Conservation (phyloP, 2,888 invertebrate species). For the Sussaba pulchella region DNA sequence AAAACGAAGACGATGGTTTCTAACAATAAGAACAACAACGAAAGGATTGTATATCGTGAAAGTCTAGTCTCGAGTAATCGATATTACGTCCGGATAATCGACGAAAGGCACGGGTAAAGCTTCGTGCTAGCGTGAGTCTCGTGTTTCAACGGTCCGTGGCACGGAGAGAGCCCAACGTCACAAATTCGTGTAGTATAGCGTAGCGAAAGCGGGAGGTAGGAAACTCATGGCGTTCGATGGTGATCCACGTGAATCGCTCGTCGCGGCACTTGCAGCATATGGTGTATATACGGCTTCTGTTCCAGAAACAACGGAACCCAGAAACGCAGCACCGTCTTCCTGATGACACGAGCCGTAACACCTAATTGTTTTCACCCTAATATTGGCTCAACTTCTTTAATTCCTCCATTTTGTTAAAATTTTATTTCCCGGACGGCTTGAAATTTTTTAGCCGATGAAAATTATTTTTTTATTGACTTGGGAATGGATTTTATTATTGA, state of each 20-base stretch:
- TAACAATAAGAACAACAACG: background rate
- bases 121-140: constrained; percentile 73
- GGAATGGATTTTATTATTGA: too few relatives aligned
- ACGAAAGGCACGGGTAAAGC: constrained; percentile 75
- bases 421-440: too few relatives aligned
- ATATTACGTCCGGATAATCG: constrained; percentile 77
- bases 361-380: background rate
- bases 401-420: too few relatives aligned
- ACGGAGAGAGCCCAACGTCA: constrained; percentile 15
- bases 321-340: constrained; percentile 42
- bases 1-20: too few relatives aligned
- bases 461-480: too few relatives aligned
- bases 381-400: too few relatives aligned
- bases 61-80: constrained; percentile 70
- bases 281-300: constrained; percentile 79
- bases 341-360: constrained; percentile 49
- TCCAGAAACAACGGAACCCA: constrained; percentile 75
- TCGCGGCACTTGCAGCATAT: constrained; percentile 60
- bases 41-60: constrained; percentile 20
- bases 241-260: constrained; percentile 56
- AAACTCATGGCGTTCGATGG: constrained; percentile 56
- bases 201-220: constrained; percentile 23
- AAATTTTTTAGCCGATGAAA: too few relatives aligned
- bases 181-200: constrained; percentile 16
- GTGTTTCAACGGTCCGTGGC: constrained; percentile 66